Percentiles rank a stretch among this genome's conserved stretches.
Evolutionary conservation across 2,113 vertebrate species (phyloP).

Genomic region (Peromyscus maniculatus): DNA sequence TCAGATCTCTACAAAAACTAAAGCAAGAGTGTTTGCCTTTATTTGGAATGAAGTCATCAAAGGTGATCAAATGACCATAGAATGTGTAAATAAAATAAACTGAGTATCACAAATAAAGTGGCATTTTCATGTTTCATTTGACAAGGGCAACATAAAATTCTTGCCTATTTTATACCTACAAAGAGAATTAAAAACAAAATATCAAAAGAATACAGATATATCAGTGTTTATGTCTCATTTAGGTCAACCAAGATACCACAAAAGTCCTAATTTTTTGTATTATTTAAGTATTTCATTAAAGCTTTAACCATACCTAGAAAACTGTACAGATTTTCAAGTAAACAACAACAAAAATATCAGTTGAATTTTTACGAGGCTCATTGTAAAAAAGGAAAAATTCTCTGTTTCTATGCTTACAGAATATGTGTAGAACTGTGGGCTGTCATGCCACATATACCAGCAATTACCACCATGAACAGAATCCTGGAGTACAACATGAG

Average conservation of each 20-base stretch:
- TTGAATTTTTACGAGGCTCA: not conserved
- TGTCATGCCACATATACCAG: slow-evolving; percentile 55
- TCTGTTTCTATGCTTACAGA: not conserved
- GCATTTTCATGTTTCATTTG: not conserved
- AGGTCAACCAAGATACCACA: not conserved
- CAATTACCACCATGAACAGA: slow-evolving; percentile 47
- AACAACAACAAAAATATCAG: not conserved
- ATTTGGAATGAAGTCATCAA: slow-evolving; percentile 4
- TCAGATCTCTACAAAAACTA: not conserved
- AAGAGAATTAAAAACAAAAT: not conserved
- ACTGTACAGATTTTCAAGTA: not conserved
- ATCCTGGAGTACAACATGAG: not conserved
- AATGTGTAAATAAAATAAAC: not conserved
- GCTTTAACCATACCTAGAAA: not conserved
- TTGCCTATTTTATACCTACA: not conserved
- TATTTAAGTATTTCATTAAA: not conserved
- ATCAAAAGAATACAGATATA: fast-evolving
- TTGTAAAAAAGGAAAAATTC: slow-evolving; percentile 23
- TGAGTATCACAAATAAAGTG: not conserved
- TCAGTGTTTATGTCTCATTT: not conserved
- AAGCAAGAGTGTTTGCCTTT: not conserved
- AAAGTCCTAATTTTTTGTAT: not conserved
- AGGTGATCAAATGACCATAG: not conserved
- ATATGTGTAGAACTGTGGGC: slow-evolving; percentile 16
- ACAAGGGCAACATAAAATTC: not conserved